Evolutionary conservation across 2,113 vertebrate species (phyloP).

Genomic region (Heterochromis multidens): DNA sequence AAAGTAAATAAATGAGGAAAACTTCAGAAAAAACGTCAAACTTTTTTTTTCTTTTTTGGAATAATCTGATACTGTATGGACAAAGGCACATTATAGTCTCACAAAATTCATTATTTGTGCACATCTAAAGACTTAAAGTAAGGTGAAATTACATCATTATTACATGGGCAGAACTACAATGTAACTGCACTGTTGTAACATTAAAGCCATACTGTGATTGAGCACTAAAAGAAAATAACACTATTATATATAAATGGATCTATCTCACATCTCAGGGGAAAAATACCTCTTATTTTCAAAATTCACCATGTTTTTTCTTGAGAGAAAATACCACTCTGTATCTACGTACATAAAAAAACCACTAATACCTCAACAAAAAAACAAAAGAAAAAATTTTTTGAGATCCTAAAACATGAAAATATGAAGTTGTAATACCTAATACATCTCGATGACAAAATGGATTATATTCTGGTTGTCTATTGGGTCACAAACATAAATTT

Average conservation of each 20-base stretch:
- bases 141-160: background rate
- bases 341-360: background rate
- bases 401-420: background rate
- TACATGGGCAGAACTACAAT: background rate
- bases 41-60: background rate
- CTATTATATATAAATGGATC: background rate
- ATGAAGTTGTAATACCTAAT: background rate
- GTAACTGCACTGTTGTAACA: background rate
- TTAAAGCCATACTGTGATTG: background rate
- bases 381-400: background rate
- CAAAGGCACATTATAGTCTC: background rate
- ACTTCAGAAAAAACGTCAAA: conserved; percentile 24
- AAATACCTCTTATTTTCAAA: background rate
- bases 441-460: background rate
- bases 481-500: background rate
- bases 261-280: background rate
- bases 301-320: background rate
- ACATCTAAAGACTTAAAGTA: background rate
- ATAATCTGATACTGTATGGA: background rate
- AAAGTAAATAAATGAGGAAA: conserved; percentile 2
- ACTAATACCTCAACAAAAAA: background rate
- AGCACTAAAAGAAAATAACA: background rate
- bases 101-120: background rate
- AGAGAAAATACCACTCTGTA: background rate
- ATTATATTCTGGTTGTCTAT: background rate